Base-by-base conservation (phyloP, 1,140 invertebrate species). In the Dendrolimus kikuchii region DNA sequence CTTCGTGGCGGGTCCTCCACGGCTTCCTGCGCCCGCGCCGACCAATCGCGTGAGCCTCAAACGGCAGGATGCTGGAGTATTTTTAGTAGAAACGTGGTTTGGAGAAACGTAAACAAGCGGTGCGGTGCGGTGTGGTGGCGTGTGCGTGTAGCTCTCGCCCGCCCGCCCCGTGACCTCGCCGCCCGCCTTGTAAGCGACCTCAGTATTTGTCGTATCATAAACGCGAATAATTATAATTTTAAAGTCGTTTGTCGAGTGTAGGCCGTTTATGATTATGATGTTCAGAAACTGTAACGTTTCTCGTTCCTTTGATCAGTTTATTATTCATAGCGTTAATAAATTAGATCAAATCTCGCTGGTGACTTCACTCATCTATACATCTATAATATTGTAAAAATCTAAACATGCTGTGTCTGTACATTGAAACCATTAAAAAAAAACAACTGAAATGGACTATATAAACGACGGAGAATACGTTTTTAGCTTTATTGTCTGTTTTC, bases 31-130 rank as follows among this genome's bases (percentile, higher is more conserved):
- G 68, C 57, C 42, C 41, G 64, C 68, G 61, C 62, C 57, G 77
- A 69, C 82, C 82, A 86, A 86, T 86, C 43, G 74, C 75, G 72
- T 64, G 66, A 73, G 74, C 69, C 80, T 75, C 77, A 86, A 86
- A 81, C 82, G 82, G 77, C 76, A 86, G 80, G 81, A 84, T 82
- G 79, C 77, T 77, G 64, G 70, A 68, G 77, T 86, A 86, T 86
- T 83, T 86, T 86, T 86, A 86, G 67, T 68, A 59, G 62, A 76
- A 82, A 77, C 82, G 75, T 86, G 80, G 77, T 77, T 68, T 77
- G 63, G 73, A 74, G 78, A 79, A 83, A 81, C 77, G 80, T 85
- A 85, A 85, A 85, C 81, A 86, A 71, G 66, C 66, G 55, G 52
- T 68, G 64, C 66, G 55, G 52, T 68, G 64, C 57, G 59, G 23